Base-by-base conservation (phyloP, 2,797 vertebrate genomes). In the Semotilus atromaculatus region DNA sequence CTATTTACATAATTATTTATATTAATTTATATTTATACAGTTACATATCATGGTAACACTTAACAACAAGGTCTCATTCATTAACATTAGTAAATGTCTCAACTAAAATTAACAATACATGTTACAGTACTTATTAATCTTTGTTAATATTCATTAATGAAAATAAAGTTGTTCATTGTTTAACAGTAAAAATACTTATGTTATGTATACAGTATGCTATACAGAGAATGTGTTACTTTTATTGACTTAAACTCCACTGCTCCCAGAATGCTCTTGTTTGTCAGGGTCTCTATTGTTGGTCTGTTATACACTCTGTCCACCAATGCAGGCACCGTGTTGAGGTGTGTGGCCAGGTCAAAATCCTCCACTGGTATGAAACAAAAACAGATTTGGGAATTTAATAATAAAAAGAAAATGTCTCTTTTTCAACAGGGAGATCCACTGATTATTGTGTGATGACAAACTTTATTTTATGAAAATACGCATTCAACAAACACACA, bases 301-400 rank as follows among this genome's bases (percentile, higher is more conserved):
- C 98, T 94, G 90, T 99, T 99, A 91, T 95, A 99, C 53, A 95
- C 95, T 92, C 98, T 91, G 40, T 92, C 89, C 34, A 99, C 91
- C 4, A 99, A 92, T 90, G 97, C 96, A 0, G 97, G 98, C 8
- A 92, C 93, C 0, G 98, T 99, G 78, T 96, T 93, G 70, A 99
- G 95, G 58, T 95, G 97, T 45, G 89, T 86, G 3, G 96, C 96
- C 89, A 99, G 83, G 88, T 99, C 95, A 92, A 99, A 99, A 11
- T 93, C 89, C 73, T 92, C 14, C 86, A 98, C 98, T 99, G 73
- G 1, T 9, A 58, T n/a, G 2, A 38, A 14, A 62, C 21, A 86
- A 4, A 75, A n/a, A 82, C 19, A 68, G 2, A 11, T 29, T 64
- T 21, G 9, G 3, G 34, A 43, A 82, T 23, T 75, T 19, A 45